These are phyloP conservation scores for Habropoda laboriosa DNA, from an alignment of 1,140 invertebrate genomes.

Conservation along the genomic window DNA sequence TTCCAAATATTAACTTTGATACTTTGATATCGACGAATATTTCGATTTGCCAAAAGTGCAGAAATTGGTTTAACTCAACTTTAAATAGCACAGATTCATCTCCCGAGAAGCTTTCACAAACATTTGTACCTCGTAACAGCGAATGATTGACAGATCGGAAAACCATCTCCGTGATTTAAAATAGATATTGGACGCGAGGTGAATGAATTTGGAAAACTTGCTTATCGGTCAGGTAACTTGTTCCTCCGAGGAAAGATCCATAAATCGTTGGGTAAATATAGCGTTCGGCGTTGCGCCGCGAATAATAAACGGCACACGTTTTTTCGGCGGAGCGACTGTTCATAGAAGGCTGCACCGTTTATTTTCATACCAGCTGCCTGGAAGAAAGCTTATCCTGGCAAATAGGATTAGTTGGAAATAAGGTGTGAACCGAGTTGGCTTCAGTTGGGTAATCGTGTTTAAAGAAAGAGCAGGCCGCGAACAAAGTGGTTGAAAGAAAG, in stretches of 20 bases:
- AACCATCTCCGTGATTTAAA: background rate
- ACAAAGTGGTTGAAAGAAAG: background rate
- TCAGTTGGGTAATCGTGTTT: background rate
- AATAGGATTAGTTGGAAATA: conserved; percentile 16
- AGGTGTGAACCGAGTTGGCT: background rate
- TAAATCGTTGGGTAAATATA: background rate
- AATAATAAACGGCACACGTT: background rate
- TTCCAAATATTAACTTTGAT: too few relatives aligned
- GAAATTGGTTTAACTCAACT: too few relatives aligned
- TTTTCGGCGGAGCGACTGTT: background rate
- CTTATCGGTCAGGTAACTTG: background rate
- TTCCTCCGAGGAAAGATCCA: background rate
- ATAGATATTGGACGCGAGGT: too few relatives aligned
- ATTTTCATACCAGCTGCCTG: background rate
- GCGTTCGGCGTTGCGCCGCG: too few relatives aligned
- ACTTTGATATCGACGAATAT: too few relatives aligned
- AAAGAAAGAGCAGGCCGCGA: background rate
- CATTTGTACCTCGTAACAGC: background rate
- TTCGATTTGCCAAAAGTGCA: too few relatives aligned
- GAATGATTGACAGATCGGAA: background rate
- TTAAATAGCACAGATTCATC: too few relatives aligned
- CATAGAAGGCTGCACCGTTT: background rate
- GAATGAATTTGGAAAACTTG: background rate
- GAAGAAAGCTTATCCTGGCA: background rate
- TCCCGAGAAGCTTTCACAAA: background rate